These are phyloP conservation scores for Congeria kusceri DNA, from an alignment of 2,888 invertebrate species.

Conservation along the genomic window DNA sequence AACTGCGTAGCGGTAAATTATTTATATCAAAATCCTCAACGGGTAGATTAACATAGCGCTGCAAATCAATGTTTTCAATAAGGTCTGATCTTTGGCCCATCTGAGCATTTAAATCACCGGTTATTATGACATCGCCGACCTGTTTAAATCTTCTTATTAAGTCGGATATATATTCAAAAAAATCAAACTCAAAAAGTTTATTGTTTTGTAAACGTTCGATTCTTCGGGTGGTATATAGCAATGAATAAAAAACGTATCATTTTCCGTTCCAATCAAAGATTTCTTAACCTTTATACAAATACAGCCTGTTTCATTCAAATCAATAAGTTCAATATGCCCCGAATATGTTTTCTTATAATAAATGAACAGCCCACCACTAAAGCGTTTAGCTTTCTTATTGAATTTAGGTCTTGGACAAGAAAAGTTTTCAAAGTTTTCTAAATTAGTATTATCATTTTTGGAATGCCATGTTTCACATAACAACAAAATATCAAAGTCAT, in stretches of 20 bases:
- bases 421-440: constrained; percentile 8
- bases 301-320: constrained; percentile 3
- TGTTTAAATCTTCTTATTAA: constrained; percentile 2
- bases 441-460: constrained; percentile 1
- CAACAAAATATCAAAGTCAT: too few species aligned
- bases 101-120: constrained; percentile 10
- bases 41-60: constrained; percentile 14
- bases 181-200: constrained; percentile 18
- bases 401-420: constrained; percentile 14
- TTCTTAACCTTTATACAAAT: constrained; percentile 13
- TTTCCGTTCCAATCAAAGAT: neutral
- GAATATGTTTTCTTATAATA: constrained; percentile 9
- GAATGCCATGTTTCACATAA: neutral
- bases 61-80: constrained; percentile 13
- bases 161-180: constrained; percentile 7
- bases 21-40: neutral
- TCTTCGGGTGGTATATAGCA: constrained; percentile 21
- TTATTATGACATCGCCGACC: constrained; percentile 5
- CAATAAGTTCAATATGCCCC: constrained; percentile 14
- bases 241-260: constrained; percentile 14
- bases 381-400: constrained; percentile 14
- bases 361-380: constrained; percentile 13
- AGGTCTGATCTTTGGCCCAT: neutral
- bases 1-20: neutral
- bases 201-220: constrained; percentile 17